These are phyloP conservation scores for Dendrolimus punctatus DNA, from an alignment of 1,140 invertebrate species.

Conservation along the genomic window DNA sequence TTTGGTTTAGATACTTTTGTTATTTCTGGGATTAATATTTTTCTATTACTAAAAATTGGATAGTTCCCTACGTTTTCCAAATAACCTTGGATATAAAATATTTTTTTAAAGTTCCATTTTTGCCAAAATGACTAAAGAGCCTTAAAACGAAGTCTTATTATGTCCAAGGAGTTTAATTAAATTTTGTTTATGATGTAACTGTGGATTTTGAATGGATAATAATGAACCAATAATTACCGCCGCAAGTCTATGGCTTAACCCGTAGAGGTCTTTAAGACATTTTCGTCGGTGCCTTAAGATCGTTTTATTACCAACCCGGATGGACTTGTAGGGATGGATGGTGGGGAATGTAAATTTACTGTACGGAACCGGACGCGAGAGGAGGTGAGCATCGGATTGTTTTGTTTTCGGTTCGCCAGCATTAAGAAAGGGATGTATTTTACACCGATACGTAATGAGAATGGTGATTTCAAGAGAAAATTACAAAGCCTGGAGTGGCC, in stretches of 20 bases:
- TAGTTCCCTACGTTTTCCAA: too few relatives aligned
- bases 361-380: slow-evolving; percentile 56
- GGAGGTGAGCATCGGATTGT: slow-evolving; percentile 64
- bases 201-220: neutral
- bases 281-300: slow-evolving; percentile 57
- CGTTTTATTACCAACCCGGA: slow-evolving; percentile 67
- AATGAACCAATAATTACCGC: neutral
- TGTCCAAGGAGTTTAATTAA: too few relatives aligned
- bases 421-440: slow-evolving; percentile 28
- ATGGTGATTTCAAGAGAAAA: too few relatives aligned
- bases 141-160: too few relatives aligned
- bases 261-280: slow-evolving; percentile 40
- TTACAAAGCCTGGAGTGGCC: neutral
- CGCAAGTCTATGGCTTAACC: slow-evolving; percentile 21
- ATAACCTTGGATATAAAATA: too few relatives aligned
- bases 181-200: neutral
- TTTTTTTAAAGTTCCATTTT: too few relatives aligned
- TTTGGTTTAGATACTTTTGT: too few relatives aligned
- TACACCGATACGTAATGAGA: slow-evolving; percentile 27
- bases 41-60: too few relatives aligned
- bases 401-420: slow-evolving; percentile 54
- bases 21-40: too few relatives aligned
- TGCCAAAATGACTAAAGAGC: too few relatives aligned
- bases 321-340: slow-evolving; percentile 64
- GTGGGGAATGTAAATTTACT: slow-evolving; percentile 68